Conservation (phyloP, 1,140 invertebrate species). For the Drosophila malerkotliana region DNA sequence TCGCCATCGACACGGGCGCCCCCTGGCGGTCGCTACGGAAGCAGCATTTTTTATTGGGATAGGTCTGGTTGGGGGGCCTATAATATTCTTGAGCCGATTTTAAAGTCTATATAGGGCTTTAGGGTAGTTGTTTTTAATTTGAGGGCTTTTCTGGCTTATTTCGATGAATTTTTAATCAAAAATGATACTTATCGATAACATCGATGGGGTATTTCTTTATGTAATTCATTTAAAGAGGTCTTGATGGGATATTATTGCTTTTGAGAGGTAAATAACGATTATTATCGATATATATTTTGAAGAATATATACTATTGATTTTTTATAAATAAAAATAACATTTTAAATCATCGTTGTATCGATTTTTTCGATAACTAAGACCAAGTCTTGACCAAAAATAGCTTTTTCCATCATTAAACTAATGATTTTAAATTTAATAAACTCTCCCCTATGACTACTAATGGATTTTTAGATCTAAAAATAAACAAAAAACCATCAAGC, state of each 20-base stretch:
- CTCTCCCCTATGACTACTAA: not conserved
- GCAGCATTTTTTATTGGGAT: conserved; percentile 42
- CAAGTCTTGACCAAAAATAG: not conserved
- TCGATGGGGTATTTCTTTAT: too few species aligned
- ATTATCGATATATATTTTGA: too few species aligned
- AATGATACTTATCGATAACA: not conserved
- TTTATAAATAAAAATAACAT: not conserved
- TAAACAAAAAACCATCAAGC: not conserved
- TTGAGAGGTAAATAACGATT: too few species aligned
- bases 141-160: not conserved
- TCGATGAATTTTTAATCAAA: not conserved
- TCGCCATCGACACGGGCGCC: conserved; percentile 1
- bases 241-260: too few species aligned
- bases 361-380: not conserved
- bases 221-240: too few species aligned
- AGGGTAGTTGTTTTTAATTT: not conserved
- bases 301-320: too few species aligned
- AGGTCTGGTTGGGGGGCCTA: conserved; percentile 24
- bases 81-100: not conserved
- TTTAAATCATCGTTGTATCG: not conserved
- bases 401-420: not conserved
- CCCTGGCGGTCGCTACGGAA: conserved; percentile 3
- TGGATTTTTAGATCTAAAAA: not conserved
- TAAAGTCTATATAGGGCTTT: not conserved
- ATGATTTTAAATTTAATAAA: not conserved